A percentile compares a stretch with the other conserved stretches of the same genome.
Evolutionary conservation across 2,797 vertebrate genomes (phyloP).

Genomic region (Pseudotriccus pelzelni): DNA sequence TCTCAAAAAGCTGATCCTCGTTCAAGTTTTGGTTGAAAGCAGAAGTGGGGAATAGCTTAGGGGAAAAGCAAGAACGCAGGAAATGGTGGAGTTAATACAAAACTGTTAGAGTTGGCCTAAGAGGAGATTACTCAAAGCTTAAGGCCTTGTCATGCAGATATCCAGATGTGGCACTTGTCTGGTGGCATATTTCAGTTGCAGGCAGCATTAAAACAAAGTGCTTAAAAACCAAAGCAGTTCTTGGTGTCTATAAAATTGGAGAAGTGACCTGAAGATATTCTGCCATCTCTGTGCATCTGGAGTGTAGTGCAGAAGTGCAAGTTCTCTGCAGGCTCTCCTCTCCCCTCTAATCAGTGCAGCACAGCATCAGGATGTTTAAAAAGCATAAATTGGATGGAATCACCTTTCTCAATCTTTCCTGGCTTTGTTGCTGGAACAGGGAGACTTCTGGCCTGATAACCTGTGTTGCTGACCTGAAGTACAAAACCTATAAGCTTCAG

Average conservation of each 20-base stretch:
- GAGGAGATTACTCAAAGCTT: not conserved
- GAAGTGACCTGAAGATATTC: not conserved
- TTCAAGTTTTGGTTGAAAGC: not conserved
- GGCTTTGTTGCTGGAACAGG: slow-evolving; percentile 61
- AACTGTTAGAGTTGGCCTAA: not conserved
- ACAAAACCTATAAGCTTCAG: slow-evolving; percentile 87
- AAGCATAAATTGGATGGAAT: not conserved
- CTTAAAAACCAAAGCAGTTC: not conserved
- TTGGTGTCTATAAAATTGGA: not conserved
- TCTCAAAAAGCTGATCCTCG: not conserved
- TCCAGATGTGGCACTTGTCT: not conserved
- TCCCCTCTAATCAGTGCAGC: not conserved
- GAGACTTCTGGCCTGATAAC: slow-evolving; percentile 88
- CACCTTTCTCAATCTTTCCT: not conserved
- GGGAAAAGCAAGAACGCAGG: not conserved
- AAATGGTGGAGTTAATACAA: not conserved
- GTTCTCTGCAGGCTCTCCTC: not conserved
- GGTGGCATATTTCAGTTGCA: not conserved
- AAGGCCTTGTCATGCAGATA: not conserved
- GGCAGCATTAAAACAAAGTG: not conserved
- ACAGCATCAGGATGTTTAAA: not conserved
- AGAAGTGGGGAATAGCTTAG: not conserved
- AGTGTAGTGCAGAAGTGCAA: not conserved
- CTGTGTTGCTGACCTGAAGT: slow-evolving; percentile 86
- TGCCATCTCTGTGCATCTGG: not conserved